Base-by-base conservation (phyloP, 2,888 invertebrate genomes). In the Diplolepis rosae region DNA sequence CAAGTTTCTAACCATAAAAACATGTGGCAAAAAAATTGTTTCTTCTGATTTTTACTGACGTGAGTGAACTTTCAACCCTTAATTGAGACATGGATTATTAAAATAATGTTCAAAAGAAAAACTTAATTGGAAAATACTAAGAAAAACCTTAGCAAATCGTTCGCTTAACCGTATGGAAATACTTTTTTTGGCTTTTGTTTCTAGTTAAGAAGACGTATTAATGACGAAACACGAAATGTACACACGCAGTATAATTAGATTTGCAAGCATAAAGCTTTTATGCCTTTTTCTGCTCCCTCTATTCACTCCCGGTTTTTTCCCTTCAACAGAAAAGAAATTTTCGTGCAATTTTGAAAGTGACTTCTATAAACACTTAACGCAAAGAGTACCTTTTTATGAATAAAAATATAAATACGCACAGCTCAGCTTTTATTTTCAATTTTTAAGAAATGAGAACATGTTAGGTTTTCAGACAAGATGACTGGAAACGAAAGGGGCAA, bases 181-280 rank as follows among this genome's bases (percentile, higher is more conserved):
- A 77, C 75, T 79, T 72, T 70, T 76, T 76, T 76, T 78, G 71
- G 52, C 74, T 67, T 72, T 69, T 67, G 71, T 69, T 73, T 54
- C 72, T 72, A 77, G 80, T 83, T 82, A 82, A 81, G 79, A 77
- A 81, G 74, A 79, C 72, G 73, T 72, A 72, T 70, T 76, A 74
- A 74, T 70, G 75, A 69, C 68, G 75, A 51, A n/a, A 45, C 35
- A 35, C 32, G 24, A 22, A 56, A 22, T 5, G 13, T 61, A 35
- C 61, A 61, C 22, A 35, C 52, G 27, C 28, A 27, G 30, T 61
- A 24, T 61, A 61, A 61, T 61, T 61, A 61, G 6, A 22, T 61
- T 7, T 24, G 35, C 27, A 4, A n/a, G 22, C 11, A 9, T 35
- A 61, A 39, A 39, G 35, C 7, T 61, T 35, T 61, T 61, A 3